Base-by-base conservation (phyloP, 2,113 vertebrate species). In the Hucho hucho region DNA sequence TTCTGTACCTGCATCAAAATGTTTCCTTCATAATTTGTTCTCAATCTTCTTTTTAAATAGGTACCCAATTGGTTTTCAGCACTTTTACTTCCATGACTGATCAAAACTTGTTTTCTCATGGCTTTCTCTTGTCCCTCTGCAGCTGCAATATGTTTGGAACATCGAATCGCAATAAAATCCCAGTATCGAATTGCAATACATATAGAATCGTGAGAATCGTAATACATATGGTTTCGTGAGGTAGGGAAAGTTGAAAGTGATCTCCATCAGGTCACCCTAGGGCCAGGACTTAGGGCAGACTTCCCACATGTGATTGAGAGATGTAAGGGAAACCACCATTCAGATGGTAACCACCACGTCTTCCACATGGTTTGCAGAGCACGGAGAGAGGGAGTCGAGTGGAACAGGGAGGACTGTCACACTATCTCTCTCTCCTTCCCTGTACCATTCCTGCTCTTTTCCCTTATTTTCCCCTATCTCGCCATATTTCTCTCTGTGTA, bases 181-280 rank as follows among this genome's bases (percentile, higher is more conserved):
- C 37, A 43, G 37, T 43, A 43, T 43, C 37, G 9, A 43, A 43
- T 12, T 43, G 37, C 9, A 28, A 3, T 28, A 28, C 28, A 28
- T 28, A 28, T 28, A 28, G 9, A 43, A 43, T 43, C 0, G 37
- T 43, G 37, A 12, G 9, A 43, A 43, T 43, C 37, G 37, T 43
- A 43, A 43, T 43, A 9, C 37, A 43, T 3, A 43, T 43, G 2
- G 9, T 43, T 11, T 43, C 0, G 37, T 43, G 9, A 43, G 37
- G 9, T 12, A 43, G 37, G 9, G 37, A 43, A 28, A 28, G 69
- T 18, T 71, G 14, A 46, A 70, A 70, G 72, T 20, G 25, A 75
- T 83, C 76, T 66, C 81, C 77, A 79, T 83, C 28, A 80, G 85
- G 81, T 84, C 83, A 83, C 83, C 49, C 72, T 37, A 63, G 84